Conservation (phyloP, 2,797 vertebrate genomes). For the Gephyroberyx darwinii region DNA sequence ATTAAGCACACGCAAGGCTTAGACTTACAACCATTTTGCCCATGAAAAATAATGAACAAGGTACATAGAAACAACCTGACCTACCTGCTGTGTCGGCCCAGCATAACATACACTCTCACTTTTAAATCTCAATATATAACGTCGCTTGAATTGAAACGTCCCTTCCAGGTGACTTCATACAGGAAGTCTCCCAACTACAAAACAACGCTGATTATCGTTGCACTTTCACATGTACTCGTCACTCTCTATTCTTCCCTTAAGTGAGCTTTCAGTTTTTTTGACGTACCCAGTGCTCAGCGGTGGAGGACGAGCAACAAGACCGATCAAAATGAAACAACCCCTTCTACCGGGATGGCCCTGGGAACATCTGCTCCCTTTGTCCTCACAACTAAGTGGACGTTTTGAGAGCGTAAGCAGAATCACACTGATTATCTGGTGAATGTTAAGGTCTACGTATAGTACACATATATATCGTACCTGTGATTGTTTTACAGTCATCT, state of each 20-base stretch:
- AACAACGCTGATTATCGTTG: neutral
- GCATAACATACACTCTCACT: neutral
- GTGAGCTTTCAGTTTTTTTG: neutral
- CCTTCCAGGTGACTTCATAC: neutral
- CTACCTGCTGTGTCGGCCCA: too few relatives aligned
- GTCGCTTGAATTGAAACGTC: neutral
- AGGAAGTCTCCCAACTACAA: neutral
- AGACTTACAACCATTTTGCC: slow-evolving; percentile 41
- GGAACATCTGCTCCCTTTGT: neutral
- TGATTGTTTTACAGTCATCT: too few relatives aligned
- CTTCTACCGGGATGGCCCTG: neutral
- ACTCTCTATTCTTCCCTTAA: neutral
- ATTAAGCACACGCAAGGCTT: slow-evolving; percentile 10
- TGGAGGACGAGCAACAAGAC: neutral
- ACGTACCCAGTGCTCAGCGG: neutral
- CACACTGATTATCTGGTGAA: neutral
- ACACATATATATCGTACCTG: too few relatives aligned
- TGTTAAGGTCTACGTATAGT: neutral
- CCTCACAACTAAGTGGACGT: neutral
- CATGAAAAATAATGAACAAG: slow-evolving; percentile 39
- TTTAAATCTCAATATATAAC: slow-evolving; percentile 6
- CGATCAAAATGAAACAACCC: neutral
- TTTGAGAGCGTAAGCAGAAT: neutral
- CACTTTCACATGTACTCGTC: neutral
- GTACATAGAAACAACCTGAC: slow-evolving; percentile 40